These are phyloP conservation scores for Drosophila chauvacae DNA, from an alignment of 1,140 invertebrate genomes.

Conservation along the genomic window DNA sequence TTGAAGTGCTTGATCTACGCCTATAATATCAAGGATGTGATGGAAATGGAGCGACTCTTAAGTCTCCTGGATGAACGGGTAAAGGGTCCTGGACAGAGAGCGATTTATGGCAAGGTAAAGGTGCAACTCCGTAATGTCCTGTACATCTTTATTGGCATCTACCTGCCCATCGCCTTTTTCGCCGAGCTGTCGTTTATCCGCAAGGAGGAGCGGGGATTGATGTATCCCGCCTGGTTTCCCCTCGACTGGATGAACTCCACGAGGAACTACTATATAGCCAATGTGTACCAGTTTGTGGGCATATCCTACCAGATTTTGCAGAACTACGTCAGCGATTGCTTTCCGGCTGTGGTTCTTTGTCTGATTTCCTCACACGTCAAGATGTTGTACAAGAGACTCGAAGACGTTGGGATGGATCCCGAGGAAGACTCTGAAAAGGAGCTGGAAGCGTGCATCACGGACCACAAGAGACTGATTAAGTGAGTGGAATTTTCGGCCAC, in stretches of 20 bases:
- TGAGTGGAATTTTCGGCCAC: constrained; percentile 13
- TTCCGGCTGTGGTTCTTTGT: constrained; percentile 60
- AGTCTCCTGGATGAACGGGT: constrained; percentile 48
- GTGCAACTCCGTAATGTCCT: constrained; percentile 42
- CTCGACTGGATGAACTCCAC: constrained; percentile 61
- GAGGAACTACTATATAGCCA: constrained; percentile 48
- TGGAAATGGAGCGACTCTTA: constrained; percentile 49
- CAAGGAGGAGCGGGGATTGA: constrained; percentile 39
- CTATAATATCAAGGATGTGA: constrained; percentile 48
- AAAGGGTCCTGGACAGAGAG: constrained; percentile 4
- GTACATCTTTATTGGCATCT: constrained; percentile 47
- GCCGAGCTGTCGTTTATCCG: constrained; percentile 63
- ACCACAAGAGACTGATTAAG: constrained; percentile 70
- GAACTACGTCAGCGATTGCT: constrained; percentile 68
- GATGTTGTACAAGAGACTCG: constrained; percentile 59
- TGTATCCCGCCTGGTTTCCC: constrained; percentile 76
- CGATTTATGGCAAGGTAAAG: constrained; percentile 43
- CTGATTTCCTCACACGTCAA: constrained; percentile 61
- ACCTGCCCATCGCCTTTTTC: constrained; percentile 34
- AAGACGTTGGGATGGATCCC: constrained; percentile 38
- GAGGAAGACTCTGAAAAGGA: constrained; percentile 22
- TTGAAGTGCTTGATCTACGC: constrained; percentile 56
- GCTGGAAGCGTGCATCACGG: constrained; percentile 62
- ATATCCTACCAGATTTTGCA: constrained; percentile 41
- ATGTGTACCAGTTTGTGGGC: constrained; percentile 63